These are phyloP conservation scores for Ficedula albicollis DNA, from an alignment of 2,797 vertebrate genomes.

Conservation along the genomic window DNA sequence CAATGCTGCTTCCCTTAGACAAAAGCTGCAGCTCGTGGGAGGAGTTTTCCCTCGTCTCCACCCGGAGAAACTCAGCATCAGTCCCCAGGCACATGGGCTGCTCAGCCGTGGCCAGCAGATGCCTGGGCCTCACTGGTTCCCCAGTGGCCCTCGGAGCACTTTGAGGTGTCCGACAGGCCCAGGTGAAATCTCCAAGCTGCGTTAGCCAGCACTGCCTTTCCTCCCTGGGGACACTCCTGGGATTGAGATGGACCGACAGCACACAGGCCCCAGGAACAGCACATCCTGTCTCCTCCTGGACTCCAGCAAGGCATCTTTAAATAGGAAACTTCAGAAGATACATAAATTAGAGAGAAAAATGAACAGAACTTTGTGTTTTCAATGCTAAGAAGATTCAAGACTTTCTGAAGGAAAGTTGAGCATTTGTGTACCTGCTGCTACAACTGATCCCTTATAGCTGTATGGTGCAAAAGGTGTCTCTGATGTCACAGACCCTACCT, in stretches of 20 bases:
- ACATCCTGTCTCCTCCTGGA: not conserved
- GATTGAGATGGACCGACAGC: accelerated
- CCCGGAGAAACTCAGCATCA: not conserved
- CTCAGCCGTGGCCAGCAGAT: not conserved
- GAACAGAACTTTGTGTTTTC: not conserved
- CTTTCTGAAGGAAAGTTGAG: not conserved
- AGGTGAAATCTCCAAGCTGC: not conserved
- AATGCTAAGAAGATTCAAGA: not conserved
- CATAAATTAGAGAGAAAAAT: not conserved
- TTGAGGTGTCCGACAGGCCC: accelerated
- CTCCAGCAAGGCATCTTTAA: not conserved
- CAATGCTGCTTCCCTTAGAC: not conserved
- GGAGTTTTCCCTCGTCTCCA: not conserved
- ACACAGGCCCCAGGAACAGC: not conserved
- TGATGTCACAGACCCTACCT: not conserved
- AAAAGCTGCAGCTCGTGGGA: not conserved
- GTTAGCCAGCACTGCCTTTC: not conserved
- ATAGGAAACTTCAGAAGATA: not conserved
- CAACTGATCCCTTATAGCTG: not conserved
- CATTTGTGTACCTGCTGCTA: not conserved
- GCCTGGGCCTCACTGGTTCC: not conserved
- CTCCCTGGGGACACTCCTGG: not conserved
- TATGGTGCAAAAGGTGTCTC: not conserved
- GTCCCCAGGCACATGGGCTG: not conserved
- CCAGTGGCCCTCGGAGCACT: not conserved